Percentiles rank a stretch among this genome's conserved stretches.
phyloP scores from a whole-genome alignment of 2,888 invertebrate genomes.

The Osmoderma eremita region DNA sequence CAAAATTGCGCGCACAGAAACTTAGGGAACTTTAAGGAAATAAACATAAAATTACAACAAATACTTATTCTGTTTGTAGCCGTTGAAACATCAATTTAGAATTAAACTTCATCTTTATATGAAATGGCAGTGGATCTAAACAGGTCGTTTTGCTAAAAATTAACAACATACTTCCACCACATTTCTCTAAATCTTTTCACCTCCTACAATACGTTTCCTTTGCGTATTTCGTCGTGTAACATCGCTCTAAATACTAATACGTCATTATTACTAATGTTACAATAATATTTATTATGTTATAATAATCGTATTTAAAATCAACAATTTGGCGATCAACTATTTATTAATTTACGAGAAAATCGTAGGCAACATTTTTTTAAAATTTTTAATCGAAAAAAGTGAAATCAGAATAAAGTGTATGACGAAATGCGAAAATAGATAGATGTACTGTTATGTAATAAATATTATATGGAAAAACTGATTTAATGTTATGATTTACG shows the following conservation, averaged over 20 bases:
- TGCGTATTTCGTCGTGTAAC: background rate
- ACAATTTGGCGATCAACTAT: constrained; percentile 48
- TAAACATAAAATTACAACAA: constrained; percentile 19
- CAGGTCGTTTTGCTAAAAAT: constrained; percentile 42
- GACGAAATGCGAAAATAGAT: too few relatives aligned
- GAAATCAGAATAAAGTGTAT: too few relatives aligned
- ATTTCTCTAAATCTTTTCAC: background rate
- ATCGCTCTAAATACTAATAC: constrained; percentile 8
- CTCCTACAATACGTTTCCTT: constrained; percentile 1
- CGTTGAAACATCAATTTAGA: constrained; percentile 54
- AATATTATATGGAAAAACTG: too few relatives aligned
- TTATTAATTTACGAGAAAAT: constrained; percentile 20
- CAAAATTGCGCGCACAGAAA: background rate
- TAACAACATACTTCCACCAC: constrained; percentile 36
- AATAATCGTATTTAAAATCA: constrained; percentile 50
- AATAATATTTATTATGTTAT: constrained; percentile 47
- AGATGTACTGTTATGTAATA: too few relatives aligned
- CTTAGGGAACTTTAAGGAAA: background rate
- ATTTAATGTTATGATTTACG: too few relatives aligned
- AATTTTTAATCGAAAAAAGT: background rate
- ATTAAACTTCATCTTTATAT: constrained; percentile 48
- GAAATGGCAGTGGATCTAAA: constrained; percentile 60
- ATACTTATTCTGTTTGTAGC: constrained; percentile 29
- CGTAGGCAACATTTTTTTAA: constrained; percentile 46
- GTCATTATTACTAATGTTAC: constrained; percentile 49